A percentile compares a stretch with the other conserved stretches of the same genome.
Conservation (phyloP, 2,113 vertebrate genomes). For the Neogobius melanostomus region DNA sequence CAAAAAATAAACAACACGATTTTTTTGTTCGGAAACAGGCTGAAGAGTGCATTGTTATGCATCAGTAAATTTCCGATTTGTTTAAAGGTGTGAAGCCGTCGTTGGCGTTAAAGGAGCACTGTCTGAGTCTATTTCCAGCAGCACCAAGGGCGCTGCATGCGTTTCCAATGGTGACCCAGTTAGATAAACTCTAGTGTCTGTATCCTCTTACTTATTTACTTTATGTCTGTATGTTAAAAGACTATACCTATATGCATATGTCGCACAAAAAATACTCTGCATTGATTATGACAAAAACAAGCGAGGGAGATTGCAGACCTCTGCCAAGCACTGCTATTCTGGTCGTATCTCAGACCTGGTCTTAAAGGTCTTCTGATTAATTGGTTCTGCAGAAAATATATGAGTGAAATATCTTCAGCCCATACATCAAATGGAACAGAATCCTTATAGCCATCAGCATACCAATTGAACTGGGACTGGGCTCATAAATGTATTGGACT, state of each 20-base stretch:
- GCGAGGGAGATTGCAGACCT: no score
- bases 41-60: conserved; percentile 3
- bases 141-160: conserved; percentile 73
- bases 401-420: no score
- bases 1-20: neutral
- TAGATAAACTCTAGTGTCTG: conserved; percentile 70
- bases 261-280: no score
- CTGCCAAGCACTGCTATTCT: no score
- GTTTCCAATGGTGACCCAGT: conserved; percentile 76
- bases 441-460: no score
- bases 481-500: no score
- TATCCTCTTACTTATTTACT: conserved; percentile 59
- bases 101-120: conserved; percentile 64
- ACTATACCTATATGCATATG: neutral
- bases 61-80: conserved; percentile 24
- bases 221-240: conserved; percentile 48
- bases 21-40: neutral
- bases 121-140: conserved; percentile 75
- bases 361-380: no score
- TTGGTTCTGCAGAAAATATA: no score
- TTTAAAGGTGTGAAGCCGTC: conserved; percentile 61
- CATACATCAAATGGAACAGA: no score
- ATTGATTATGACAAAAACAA: no score
- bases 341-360: no score
- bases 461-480: no score